Percentiles rank a stretch among this genome's conserved stretches.
These are phyloP conservation scores for Gymnothorax reevesii DNA, from an alignment of 2,797 vertebrate species.

Conservation along the genomic window DNA sequence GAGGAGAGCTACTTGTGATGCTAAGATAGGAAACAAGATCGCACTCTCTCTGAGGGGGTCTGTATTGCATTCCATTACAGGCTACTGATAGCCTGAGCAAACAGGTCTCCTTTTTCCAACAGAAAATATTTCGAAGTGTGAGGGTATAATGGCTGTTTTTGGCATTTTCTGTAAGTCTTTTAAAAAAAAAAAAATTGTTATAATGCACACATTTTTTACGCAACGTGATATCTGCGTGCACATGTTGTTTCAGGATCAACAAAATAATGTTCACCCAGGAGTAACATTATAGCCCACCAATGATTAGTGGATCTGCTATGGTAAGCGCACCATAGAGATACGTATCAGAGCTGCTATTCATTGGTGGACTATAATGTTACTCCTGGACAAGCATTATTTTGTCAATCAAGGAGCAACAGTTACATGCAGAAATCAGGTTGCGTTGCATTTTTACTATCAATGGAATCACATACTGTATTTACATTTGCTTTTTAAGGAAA, in stretches of 20 bases:
- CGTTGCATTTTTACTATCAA: not conserved
- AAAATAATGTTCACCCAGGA: too few species aligned
- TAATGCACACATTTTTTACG: not conserved
- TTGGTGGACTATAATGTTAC: too few species aligned
- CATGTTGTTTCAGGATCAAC: too few species aligned
- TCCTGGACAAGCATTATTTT: too few species aligned
- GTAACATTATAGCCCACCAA: too few species aligned
- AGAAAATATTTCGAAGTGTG: not conserved
- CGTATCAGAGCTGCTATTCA: too few species aligned
- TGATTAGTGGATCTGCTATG: too few species aligned
- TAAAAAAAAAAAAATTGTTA: not conserved
- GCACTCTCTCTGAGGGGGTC: not conserved
- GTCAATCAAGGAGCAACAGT: too few species aligned
- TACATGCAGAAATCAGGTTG: too few species aligned
- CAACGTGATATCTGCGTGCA: too few species aligned
- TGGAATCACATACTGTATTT: not conserved
- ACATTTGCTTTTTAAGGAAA: not conserved
- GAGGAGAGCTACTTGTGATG: not conserved
- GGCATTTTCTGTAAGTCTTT: not conserved
- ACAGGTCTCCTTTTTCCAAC: not conserved
- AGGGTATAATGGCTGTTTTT: not conserved
- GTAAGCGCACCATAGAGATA: too few species aligned
- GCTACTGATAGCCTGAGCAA: not conserved
- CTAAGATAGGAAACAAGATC: not conserved
- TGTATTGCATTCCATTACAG: slow-evolving; percentile 1